A percentile compares a stretch with the other conserved stretches of the same genome.
Conservation (phyloP, 1,140 invertebrate genomes). For the Mercenaria mercenaria region DNA sequence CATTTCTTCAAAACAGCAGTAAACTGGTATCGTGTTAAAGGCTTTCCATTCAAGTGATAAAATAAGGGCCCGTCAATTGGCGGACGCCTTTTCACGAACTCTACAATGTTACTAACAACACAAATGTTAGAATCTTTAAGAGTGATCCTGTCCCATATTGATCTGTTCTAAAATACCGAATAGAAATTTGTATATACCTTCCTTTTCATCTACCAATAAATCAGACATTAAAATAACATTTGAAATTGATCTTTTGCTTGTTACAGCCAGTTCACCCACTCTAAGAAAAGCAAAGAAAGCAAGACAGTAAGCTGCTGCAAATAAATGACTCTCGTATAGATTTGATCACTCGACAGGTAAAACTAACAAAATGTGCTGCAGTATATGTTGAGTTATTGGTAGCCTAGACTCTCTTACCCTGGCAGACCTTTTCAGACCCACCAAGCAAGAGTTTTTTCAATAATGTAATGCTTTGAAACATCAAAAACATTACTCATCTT, state of each 20-base stretch:
- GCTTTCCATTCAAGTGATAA: too few relatives aligned
- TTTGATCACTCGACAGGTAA: background rate
- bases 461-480: background rate
- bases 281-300: background rate
- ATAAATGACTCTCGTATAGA: background rate
- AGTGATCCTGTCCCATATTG: too few relatives aligned
- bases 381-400: background rate
- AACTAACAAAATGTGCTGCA: background rate
- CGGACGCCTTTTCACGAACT: constrained; percentile 45
- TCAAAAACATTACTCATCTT: background rate
- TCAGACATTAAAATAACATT: background rate
- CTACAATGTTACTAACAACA: background rate
- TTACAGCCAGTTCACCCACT: constrained; percentile 54
- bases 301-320: background rate
- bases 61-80: too few relatives aligned
- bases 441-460: background rate
- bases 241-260: background rate
- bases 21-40: too few relatives aligned
- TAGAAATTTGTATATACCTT: background rate
- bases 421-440: background rate
- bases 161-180: constrained; percentile 39
- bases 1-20: too few relatives aligned
- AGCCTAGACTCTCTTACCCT: background rate
- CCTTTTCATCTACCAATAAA: background rate
- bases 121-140: constrained; percentile 16